Evolutionary conservation across 2,797 vertebrate genomes (phyloP), one percentile per base, ranked within the genome.

Genomic region (Mycteria americana): DNA sequence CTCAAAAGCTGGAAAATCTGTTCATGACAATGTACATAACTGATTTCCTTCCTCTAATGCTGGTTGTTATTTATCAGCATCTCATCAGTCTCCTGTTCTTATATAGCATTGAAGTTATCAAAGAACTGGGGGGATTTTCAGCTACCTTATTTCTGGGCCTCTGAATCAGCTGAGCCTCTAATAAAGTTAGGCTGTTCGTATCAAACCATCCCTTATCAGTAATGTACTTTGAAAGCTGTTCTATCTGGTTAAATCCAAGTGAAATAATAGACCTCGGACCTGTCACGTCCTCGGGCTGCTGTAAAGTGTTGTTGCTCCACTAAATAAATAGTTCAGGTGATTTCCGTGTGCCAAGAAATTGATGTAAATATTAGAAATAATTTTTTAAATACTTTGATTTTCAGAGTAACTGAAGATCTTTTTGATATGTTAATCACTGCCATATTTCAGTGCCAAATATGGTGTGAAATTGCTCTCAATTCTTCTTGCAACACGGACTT

Each of bases 141-240:
- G 62, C 73, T 89, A 17, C 82, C 70, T 95, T 91, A 46, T 96
- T 97, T 93, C 94, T 93, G 62, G 78, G 57, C 79, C 54, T 95
- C 78, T 74, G 75, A 93, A 95, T 96, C 85, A 92, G 87, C 91
- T 75, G 76, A 94, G 65, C 69, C 19, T 85, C 91, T 96, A 93
- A 96, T 84, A 95, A 95, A 97, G 86, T 95, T 92, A 95, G 91
- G 76, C 92, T 94, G 84, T 37, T 93, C 13, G 0, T 85, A 94
- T 96, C 94, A 95, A 93, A 92, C 91, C 88, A 62, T 81, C 62
- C 81, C 50, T 96, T 97, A 93, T 93, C 94, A 92, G 95, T 95
- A 95, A 97, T 89, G 75, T 74, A 62, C 89, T 94, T 95, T 97
- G 95, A 96, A 94, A 97, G 95, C 95, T 95, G 91, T 78, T 97